Base-by-base conservation (phyloP, 1,140 invertebrate genomes). In the Cyclargus thomasi region DNA sequence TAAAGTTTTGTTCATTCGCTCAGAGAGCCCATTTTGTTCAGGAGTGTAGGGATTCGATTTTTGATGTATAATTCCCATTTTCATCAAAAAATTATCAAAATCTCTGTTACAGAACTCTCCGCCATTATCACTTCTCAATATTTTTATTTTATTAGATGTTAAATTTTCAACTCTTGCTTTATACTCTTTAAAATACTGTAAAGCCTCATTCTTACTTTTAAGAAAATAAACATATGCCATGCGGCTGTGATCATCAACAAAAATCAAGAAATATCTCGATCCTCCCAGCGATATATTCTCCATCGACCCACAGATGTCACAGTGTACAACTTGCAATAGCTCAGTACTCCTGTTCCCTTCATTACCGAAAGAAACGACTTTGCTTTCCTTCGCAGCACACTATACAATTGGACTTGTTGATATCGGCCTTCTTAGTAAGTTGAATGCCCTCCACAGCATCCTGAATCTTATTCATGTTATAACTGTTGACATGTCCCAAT, bases 191-290 rank as follows among this genome's bases (percentile, higher is more conserved):
- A 86, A 78, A 16, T 57, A 69, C 18, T 65, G 22, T 17, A 75
- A 53, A 17, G 71, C 68, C 68, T 88, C 80, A 71, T 55, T 64
- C 65, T 88, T 85, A 7, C 59, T 67, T 73, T 79, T 78, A 20
- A 77, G 67, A 65, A 85, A 76, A 63, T 76, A 79, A 63, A 88
- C 71, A 70, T 80, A 74, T 16, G 70, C 70, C 72, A 79, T 86
- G 36, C 74, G 69, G 62, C 74, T 79, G 64, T 67, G 79, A 70
- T 91, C 85, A 78, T 91, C 83, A 47, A 84, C 75, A 67, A 90
- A 81, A 1, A 84, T 65, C 2, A 90, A 59, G 63, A 85, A 83
- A 70, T 86, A 90, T 57, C 71, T 70, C 0, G 77, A 76, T 17
- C 76, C 65, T 53, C 73, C 71, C 4, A 79, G 18, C 0, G 80